A percentile compares a stretch with the other conserved stretches of the same genome.
phyloP scores from a whole-genome alignment of 2,888 invertebrate species.

The Tricholauxania praeusta region DNA sequence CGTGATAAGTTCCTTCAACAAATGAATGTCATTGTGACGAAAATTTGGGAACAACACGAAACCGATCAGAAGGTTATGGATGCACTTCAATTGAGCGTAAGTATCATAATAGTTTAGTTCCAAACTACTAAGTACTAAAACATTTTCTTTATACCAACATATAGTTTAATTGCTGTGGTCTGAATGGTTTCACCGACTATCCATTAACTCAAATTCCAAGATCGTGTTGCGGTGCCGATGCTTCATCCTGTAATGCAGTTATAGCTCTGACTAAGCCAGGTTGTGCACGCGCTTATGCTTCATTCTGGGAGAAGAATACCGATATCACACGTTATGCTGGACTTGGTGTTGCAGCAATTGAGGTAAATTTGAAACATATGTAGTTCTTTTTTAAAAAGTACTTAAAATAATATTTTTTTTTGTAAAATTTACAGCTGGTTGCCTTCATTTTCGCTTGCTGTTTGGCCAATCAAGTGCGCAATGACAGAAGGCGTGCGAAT shows the following conservation, averaged over 20 bases:
- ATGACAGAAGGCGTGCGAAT: constrained; percentile 79
- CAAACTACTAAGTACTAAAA: neutral
- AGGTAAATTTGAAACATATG: constrained; percentile 71
- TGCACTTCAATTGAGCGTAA: constrained; percentile 58
- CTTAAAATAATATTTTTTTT: constrained; percentile 6
- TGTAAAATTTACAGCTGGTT: constrained; percentile 70
- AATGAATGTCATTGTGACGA: constrained; percentile 70
- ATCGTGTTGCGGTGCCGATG: constrained; percentile 61
- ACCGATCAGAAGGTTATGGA: constrained; percentile 55
- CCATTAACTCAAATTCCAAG: constrained; percentile 45
- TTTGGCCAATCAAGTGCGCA: constrained; percentile 86
- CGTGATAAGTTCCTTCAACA: constrained; percentile 71
- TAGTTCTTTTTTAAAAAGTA: neutral
- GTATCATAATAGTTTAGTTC: constrained; percentile 23
- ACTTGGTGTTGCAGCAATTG: constrained; percentile 77
- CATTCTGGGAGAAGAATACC: constrained; percentile 61
- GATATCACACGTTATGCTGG: constrained; percentile 75
- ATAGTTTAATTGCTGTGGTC: constrained; percentile 63
- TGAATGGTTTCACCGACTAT: constrained; percentile 54
- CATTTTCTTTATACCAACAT: neutral
- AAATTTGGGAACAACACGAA: constrained; percentile 63
- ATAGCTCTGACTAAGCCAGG: constrained; percentile 53
- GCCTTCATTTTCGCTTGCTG: constrained; percentile 89
- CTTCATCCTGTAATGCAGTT: constrained; percentile 50
- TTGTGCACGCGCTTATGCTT: constrained; percentile 63